Conservation (phyloP, 2,888 invertebrate genomes). For the Apotomis turbidana region DNA sequence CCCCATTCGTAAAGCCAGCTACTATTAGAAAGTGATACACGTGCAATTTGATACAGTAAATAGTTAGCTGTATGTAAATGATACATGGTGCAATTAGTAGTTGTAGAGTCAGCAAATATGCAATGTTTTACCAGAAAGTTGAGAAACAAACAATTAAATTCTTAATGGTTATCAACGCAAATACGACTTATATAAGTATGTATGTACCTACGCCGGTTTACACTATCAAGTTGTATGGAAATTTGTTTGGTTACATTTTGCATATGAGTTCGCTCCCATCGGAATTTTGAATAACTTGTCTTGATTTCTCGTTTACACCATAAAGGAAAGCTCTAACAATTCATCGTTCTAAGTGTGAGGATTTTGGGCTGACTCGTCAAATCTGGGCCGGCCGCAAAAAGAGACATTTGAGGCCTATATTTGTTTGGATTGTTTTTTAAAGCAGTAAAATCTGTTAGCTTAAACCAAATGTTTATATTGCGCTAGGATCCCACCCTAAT, state of each 20-base stretch:
- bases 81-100: conserved; percentile 12
- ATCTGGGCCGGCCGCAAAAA: too few relatives aligned
- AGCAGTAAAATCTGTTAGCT: too few relatives aligned
- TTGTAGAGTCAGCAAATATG: conserved; percentile 45
- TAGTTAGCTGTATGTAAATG: conserved; percentile 14
- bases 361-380: too few relatives aligned
- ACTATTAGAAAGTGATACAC: conserved; percentile 24
- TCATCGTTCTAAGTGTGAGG: too few relatives aligned
- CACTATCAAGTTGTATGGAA: neutral
- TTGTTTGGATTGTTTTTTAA: too few relatives aligned
- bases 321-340: too few relatives aligned
- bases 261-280: too few relatives aligned
- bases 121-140: conserved; percentile 44
- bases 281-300: too few relatives aligned
- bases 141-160: neutral
- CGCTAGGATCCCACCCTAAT: too few relatives aligned
- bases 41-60: conserved; percentile 6
- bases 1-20: conserved; percentile 13
- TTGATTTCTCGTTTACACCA: too few relatives aligned
- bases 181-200: neutral
- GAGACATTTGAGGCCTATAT: too few relatives aligned
- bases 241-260: neutral
- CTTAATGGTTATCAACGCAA: neutral
- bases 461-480: too few relatives aligned
- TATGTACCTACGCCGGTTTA: neutral